phyloP scores from a whole-genome alignment of 2,797 vertebrate species.

The Premnoplex brunnescens region DNA sequence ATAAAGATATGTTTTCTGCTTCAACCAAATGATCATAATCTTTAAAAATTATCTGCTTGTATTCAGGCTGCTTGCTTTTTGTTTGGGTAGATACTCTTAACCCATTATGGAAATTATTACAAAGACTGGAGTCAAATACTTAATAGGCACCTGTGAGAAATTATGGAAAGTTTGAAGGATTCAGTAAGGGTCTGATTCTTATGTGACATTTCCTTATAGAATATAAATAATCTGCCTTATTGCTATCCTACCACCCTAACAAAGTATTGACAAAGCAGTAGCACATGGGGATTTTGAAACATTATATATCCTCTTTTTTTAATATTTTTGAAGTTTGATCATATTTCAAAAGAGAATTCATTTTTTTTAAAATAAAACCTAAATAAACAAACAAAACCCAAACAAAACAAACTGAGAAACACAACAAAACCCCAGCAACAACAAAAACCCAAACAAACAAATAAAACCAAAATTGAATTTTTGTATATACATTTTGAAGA shows the following conservation, averaged over 20 bases:
- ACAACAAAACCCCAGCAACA: neutral
- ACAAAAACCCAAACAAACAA: neutral
- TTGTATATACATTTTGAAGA: neutral
- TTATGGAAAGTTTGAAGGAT: neutral
- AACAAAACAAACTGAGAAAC: neutral
- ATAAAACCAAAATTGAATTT: neutral
- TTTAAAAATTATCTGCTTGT: neutral
- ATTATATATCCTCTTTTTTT: neutral
- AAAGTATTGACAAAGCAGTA: neutral
- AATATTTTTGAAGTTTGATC: neutral
- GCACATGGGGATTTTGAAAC: neutral
- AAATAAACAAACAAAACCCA: neutral
- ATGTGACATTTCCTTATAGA: slow-evolving; percentile 1
- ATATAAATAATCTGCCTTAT: slow-evolving; percentile 20
- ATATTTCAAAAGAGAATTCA: neutral
- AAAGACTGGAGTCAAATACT: neutral
- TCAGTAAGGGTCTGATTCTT: neutral
- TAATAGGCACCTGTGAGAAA: neutral
- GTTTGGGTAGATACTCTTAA: slow-evolving; percentile 3
- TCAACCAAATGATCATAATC: neutral
- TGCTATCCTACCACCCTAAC: neutral
- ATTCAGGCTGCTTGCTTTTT: neutral
- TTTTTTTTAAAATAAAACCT: neutral
- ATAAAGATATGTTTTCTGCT: neutral
- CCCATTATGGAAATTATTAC: neutral